Conservation (phyloP, 2,113 vertebrate genomes). For the Marcusenius ussheri region DNA sequence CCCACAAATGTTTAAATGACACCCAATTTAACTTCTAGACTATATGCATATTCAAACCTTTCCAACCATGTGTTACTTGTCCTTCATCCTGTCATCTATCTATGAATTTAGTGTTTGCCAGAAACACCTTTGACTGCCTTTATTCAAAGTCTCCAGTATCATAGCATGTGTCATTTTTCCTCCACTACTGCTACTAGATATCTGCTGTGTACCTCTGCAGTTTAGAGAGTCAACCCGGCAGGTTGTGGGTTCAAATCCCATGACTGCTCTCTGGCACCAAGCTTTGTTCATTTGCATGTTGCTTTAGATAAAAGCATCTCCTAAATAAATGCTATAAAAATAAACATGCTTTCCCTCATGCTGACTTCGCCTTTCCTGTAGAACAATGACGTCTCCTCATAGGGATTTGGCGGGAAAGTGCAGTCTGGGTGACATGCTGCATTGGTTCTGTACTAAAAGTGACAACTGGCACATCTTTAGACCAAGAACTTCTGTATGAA, state of each 20-base stretch:
- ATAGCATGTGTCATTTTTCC: too few relatives aligned
- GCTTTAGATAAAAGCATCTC: background rate
- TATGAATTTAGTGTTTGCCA: background rate
- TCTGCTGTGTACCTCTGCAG: background rate
- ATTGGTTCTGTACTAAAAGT: background rate
- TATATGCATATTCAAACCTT: background rate
- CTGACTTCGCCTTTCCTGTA: background rate
- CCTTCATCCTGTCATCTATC: background rate
- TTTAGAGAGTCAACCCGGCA: too few relatives aligned
- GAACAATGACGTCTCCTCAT: background rate
- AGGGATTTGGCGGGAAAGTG: background rate
- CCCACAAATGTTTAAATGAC: background rate
- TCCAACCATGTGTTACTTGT: background rate
- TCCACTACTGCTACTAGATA: background rate
- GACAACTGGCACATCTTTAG: background rate
- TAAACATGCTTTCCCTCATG: background rate
- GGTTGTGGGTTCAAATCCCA: background rate
- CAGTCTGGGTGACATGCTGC: background rate
- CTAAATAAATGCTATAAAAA: background rate
- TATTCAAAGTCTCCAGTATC: background rate
- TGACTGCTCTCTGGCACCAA: background rate
- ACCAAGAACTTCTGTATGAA: background rate
- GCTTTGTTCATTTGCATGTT: background rate
- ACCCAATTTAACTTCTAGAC: background rate
- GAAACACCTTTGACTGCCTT: background rate